These are phyloP conservation scores for Muscicapa comitata DNA, from an alignment of 2,797 vertebrate genomes.

Conservation along the genomic window DNA sequence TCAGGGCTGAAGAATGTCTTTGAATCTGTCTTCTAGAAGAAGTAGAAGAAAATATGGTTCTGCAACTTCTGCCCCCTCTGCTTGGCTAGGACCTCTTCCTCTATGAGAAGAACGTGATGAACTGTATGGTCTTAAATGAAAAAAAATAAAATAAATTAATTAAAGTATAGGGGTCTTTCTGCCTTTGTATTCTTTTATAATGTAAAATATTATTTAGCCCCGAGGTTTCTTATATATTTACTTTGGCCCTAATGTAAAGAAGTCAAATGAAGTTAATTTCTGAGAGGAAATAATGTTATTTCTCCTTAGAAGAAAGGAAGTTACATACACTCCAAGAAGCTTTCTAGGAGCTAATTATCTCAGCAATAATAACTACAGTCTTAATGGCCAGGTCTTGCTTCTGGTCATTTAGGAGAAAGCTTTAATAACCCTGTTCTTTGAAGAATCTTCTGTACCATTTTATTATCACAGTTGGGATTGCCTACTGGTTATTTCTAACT, in stretches of 20 bases:
- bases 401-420: background rate
- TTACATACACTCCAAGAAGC: background rate
- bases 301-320: slow-evolving; percentile 38
- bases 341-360: slow-evolving; percentile 55
- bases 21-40: background rate
- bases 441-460: background rate
- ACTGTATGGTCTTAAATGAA: background rate
- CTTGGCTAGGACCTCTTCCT: background rate
- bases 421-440: background rate
- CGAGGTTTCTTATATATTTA: background rate
- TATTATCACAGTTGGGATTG: slow-evolving; percentile 35
- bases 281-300: slow-evolving; percentile 32
- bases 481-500: background rate
- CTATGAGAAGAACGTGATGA: background rate
- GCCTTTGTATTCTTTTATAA: background rate
- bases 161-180: background rate
- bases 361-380: slow-evolving; percentile 15
- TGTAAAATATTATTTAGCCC: background rate
- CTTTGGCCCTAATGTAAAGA: slow-evolving; percentile 8
- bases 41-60: background rate
- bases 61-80: background rate
- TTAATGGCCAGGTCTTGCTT: background rate
- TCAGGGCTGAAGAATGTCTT: background rate
- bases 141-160: background rate
- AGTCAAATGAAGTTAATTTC: slow-evolving; percentile 15